These are phyloP conservation scores for Microcebus jonahi DNA, from an alignment of 2,113 vertebrate genomes.

Conservation along the genomic window DNA sequence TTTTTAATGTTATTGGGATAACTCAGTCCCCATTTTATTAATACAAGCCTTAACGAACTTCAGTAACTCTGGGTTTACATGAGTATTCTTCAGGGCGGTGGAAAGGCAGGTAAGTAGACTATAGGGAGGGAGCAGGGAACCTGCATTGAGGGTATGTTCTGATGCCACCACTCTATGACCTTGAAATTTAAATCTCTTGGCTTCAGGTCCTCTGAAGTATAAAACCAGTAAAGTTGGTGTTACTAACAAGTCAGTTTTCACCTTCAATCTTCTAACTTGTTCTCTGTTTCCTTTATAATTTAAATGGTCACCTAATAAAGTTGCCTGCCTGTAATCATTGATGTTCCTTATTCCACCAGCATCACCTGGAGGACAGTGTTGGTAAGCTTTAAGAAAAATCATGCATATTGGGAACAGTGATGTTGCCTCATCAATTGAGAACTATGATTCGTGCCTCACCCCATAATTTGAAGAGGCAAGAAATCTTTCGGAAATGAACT, in stretches of 20 bases:
- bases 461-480: background rate
- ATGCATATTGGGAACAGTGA: background rate
- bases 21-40: background rate
- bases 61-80: background rate
- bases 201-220: background rate
- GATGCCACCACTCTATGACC: background rate
- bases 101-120: slow-evolving; percentile 57
- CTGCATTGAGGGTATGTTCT: background rate
- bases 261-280: background rate
- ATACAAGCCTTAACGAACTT: background rate
- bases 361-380: slow-evolving; percentile 58
- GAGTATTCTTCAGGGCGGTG: background rate
- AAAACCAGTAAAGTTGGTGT: background rate
- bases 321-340: background rate
- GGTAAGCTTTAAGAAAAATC: slow-evolving; percentile 60
- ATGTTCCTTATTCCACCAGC: slow-evolving; percentile 35
- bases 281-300: slow-evolving; percentile 50
- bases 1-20: slow-evolving; percentile 19
- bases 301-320: slow-evolving; percentile 11
- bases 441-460: background rate
- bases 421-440: background rate
- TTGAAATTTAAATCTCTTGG: background rate
- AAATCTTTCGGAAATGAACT: background rate
- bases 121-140: background rate
- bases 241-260: background rate